Evolutionary conservation across 2,113 vertebrate species (phyloP).

Genomic region (Myotis lucifugus): DNA sequence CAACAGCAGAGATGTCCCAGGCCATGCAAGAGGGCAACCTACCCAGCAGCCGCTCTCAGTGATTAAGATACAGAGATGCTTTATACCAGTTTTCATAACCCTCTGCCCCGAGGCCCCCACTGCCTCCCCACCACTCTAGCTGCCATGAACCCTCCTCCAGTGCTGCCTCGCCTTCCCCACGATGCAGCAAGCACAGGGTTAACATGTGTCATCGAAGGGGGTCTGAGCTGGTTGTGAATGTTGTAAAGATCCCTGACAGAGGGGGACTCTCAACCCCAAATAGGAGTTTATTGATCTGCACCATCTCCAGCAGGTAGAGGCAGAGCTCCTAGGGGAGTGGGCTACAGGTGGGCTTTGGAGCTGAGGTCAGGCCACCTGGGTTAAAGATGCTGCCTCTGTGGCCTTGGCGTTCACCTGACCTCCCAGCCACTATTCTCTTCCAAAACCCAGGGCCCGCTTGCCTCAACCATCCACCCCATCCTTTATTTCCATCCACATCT

Average conservation of each 20-base stretch:
- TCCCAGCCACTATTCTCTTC: neutral
- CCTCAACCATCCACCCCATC: neutral
- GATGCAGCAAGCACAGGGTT: neutral
- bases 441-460: neutral
- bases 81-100: neutral
- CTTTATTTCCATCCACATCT: neutral
- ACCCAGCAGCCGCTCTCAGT: neutral
- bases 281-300: neutral
- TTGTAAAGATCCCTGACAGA: neutral
- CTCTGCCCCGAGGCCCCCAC: neutral
- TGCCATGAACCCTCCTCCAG: neutral
- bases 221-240: neutral
- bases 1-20: too few relatives aligned
- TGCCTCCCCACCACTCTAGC: too few relatives aligned
- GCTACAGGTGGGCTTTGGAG: too few relatives aligned
- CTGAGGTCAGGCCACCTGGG: neutral
- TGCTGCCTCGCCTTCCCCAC: too few relatives aligned
- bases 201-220: neutral
- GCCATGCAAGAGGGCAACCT: neutral
- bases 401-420: neutral
- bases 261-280: neutral
- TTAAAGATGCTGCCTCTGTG: neutral
- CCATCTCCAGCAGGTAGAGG: neutral
- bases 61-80: neutral
- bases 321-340: too few relatives aligned